phyloP scores from a whole-genome alignment of 1,140 invertebrate species.

The Metopolophium dirhodum region DNA sequence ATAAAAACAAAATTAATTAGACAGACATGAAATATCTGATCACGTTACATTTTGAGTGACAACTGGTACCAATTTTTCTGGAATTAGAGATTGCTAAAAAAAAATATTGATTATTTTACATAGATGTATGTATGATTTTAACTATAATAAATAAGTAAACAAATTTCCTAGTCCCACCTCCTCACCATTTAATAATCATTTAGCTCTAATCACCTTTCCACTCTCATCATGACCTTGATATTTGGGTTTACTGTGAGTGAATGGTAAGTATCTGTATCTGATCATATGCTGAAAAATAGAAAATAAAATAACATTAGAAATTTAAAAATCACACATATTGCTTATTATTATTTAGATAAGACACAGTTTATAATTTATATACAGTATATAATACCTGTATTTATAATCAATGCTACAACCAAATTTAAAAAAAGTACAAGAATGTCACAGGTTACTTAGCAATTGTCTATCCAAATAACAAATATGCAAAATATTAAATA shows the following conservation, averaged over 20 bases:
- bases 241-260: slow-evolving; percentile 96
- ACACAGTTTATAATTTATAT: not conserved
- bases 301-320: slow-evolving; percentile 56
- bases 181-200: slow-evolving; percentile 60
- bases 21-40: slow-evolving; percentile 40
- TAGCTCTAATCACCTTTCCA: slow-evolving; percentile 67
- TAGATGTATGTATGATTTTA: not conserved
- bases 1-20: slow-evolving; percentile 46
- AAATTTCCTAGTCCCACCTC: slow-evolving; percentile 57
- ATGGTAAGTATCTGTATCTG: slow-evolving; percentile 97
- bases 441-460: too few species aligned
- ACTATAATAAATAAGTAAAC: slow-evolving; percentile 13
- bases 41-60: slow-evolving; percentile 41
- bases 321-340: not conserved
- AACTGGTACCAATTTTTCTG: slow-evolving; percentile 42
- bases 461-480: too few species aligned
- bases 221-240: slow-evolving; percentile 75
- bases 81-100: slow-evolving; percentile 35
- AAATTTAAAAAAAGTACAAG: too few species aligned
- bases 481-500: too few species aligned
- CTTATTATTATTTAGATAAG: not conserved
- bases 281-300: slow-evolving; percentile 95
- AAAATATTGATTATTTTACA: not conserved
- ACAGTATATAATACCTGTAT: not conserved
- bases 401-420: too few species aligned